A percentile compares a stretch with the other conserved stretches of the same genome.
These are phyloP conservation scores for Hetaerina titia DNA, from an alignment of 2,888 invertebrate genomes.

Conservation along the genomic window DNA sequence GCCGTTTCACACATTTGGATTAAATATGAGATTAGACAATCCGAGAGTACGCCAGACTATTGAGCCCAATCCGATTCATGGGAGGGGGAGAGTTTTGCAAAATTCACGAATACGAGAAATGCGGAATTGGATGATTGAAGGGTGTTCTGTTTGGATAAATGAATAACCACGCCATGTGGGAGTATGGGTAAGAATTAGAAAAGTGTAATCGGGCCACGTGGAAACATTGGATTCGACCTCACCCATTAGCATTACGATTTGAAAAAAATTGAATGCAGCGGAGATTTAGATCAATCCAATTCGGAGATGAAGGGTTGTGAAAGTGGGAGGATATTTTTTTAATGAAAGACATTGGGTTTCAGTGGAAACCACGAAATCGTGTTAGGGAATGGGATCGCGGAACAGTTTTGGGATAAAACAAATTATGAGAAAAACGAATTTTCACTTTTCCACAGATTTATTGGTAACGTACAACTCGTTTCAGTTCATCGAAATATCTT, in stretches of 20 bases:
- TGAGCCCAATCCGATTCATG: not conserved
- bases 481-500: no score
- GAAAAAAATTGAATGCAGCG: no score
- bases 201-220: not conserved
- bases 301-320: not conserved
- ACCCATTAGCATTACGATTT: no score
- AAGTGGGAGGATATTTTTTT: not conserved
- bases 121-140: not conserved
- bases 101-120: not conserved
- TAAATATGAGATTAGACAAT: not conserved
- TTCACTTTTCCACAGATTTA: no score
- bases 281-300: not conserved
- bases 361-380: no score
- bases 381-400: no score
- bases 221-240: not conserved
- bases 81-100: no score
- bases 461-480: no score
- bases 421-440: no score
- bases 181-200: not conserved
- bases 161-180: not conserved
- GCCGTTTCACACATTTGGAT: not conserved
- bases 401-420: no score
- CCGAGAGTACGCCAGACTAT: not conserved
- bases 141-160: not conserved
- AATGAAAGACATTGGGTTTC: not conserved